Evolutionary conservation across 2,888 invertebrate species (phyloP).

Genomic region (Serrognathus titanus): DNA sequence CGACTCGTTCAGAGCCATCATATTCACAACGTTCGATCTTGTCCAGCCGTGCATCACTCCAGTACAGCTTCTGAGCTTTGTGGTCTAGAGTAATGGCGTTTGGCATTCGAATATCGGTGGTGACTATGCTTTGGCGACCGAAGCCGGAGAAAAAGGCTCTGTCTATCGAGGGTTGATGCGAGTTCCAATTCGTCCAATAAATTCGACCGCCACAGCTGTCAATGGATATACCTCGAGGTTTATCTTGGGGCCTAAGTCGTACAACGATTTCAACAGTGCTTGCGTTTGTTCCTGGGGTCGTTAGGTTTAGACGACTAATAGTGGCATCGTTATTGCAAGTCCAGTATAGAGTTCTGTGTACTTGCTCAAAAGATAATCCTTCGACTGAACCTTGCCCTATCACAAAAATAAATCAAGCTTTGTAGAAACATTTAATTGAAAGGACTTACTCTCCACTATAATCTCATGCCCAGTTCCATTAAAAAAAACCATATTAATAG

Average conservation of each 20-base stretch:
- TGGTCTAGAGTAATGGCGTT: slow-evolving; percentile 80
- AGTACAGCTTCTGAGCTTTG: slow-evolving; percentile 71
- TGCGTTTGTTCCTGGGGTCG: slow-evolving; percentile 46
- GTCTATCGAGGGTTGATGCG: slow-evolving; percentile 74
- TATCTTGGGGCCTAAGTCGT: slow-evolving; percentile 65
- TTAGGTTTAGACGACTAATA: slow-evolving; percentile 59
- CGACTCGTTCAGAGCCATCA: slow-evolving; percentile 71
- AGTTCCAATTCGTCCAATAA: slow-evolving; percentile 93
- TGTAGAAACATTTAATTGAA: neutral
- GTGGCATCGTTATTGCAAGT: slow-evolving; percentile 78
- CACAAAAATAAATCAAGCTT: slow-evolving; percentile 15
- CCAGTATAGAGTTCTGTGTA: slow-evolving; percentile 75
- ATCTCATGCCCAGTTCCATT: slow-evolving; percentile 72
- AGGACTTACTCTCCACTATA: slow-evolving; percentile 64
- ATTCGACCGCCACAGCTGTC: slow-evolving; percentile 74
- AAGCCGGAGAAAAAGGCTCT: slow-evolving; percentile 58
- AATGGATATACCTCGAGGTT: slow-evolving; percentile 80
- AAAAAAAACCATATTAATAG: slow-evolving; percentile 78
- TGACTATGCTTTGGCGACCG: slow-evolving; percentile 66
- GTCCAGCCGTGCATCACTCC: slow-evolving; percentile 82
- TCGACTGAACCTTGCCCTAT: slow-evolving; percentile 81
- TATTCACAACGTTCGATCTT: slow-evolving; percentile 80
- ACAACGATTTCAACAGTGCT: slow-evolving; percentile 57
- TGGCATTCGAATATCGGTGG: slow-evolving; percentile 79
- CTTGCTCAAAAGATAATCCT: slow-evolving; percentile 75